These are phyloP conservation scores for Paramormyrops hopkinsi DNA, from an alignment of 2,797 vertebrate genomes.

Conservation along the genomic window DNA sequence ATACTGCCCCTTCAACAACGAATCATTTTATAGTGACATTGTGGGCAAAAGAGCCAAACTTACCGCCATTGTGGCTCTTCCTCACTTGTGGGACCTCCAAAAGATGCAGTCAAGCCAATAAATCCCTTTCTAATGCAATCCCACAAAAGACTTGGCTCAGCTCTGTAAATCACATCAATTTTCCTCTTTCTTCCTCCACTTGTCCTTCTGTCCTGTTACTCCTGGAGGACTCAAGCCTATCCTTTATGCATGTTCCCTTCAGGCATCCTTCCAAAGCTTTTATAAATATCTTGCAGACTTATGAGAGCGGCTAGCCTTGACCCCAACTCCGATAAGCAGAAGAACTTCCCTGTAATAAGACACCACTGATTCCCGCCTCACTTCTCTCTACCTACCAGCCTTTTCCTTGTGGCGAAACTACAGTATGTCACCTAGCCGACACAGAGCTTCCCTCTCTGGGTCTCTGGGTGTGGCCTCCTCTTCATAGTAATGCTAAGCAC, in stretches of 20 bases:
- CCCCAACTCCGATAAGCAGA: not conserved
- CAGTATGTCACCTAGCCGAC: not conserved
- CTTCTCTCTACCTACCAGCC: not conserved
- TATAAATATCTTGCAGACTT: not conserved
- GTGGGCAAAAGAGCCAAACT: not conserved
- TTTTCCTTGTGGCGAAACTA: not conserved
- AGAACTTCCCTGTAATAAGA: conserved; percentile 2
- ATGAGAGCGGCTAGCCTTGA: not conserved
- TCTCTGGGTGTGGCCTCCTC: not conserved
- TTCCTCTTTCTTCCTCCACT: not conserved
- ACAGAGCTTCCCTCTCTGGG: not conserved
- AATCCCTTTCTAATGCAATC: not conserved
- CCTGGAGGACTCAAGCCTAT: not conserved
- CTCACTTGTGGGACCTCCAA: not conserved
- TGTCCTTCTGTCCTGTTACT: not conserved
- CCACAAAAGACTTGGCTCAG: not conserved
- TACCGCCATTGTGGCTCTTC: not conserved
- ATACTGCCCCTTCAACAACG: not conserved
- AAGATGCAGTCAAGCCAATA: not conserved
- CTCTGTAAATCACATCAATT: not conserved
- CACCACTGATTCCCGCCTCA: not conserved
- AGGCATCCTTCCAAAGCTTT: not conserved
- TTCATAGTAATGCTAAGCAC: not conserved
- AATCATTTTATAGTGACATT: not conserved
- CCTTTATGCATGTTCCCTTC: not conserved